Evolutionary conservation across 2,888 invertebrate genomes (phyloP), one percentile per base, ranked within the genome.

Genomic region (Eupelmus urozonus): DNA sequence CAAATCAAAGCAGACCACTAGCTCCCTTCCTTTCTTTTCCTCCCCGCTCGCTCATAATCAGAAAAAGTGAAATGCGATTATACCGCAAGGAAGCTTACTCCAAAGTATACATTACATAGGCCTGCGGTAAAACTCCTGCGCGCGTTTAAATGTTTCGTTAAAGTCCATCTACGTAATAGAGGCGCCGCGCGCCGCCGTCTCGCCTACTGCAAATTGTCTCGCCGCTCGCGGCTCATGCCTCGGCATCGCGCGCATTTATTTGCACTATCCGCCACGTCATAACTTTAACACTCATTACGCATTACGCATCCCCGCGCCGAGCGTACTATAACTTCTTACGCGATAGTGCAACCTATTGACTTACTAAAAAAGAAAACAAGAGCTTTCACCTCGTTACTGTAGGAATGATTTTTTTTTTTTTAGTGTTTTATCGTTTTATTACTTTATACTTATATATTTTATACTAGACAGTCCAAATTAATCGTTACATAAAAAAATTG

Each of bases 11-110:
- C 13, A 71, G 9, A 29, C 62, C 72, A 40, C 45, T 29, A 27
- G 27, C 16, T 18, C 27, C 45, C 45, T 70, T 57, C 40, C 29
- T 34, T 34, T 34, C 34, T 5, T 34, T 34, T 34, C 9, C 34
- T 34, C 3, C 9, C 3, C 9, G 9, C 53, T 45, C n/a, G 23
- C 76, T 70, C 66, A 71, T 79, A 71, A 79, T 79, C 63, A 51
- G 27, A 76, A 76, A 76, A 75, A 76, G 79, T 79, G 76, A 76
- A 79, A 74, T 75, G 65, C 62, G 34, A 71, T 75, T 75, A 66
- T 66, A 69, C 60, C 40, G 55, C 60, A 67, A 72, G 60, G 66
- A 70, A 70, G 40, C 59, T 51, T 45, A 53, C 29, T 63, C 13
- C 23, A 29, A 65, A 57, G 18, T 66, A 45, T 51, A 45, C 49